Evolutionary conservation across 2,113 vertebrate genomes (phyloP).

Genomic region (Psophia crepitans): DNA sequence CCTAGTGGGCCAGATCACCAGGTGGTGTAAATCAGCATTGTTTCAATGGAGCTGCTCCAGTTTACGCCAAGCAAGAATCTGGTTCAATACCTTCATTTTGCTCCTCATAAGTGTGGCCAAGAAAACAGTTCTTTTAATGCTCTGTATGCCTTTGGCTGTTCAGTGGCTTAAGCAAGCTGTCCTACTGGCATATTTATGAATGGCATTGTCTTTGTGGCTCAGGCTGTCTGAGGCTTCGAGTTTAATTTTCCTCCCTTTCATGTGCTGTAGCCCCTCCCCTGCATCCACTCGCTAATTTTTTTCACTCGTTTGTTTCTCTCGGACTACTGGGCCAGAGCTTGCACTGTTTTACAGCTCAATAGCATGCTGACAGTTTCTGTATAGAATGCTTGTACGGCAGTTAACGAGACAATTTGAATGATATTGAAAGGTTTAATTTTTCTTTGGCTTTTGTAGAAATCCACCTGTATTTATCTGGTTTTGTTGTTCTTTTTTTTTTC

Average conservation of each 20-base stretch:
- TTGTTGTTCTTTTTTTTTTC: neutral
- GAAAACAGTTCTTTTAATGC: neutral
- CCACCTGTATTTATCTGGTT: neutral
- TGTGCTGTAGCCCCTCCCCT: neutral
- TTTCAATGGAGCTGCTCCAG: neutral
- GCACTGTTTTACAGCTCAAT: neutral
- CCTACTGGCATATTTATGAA: neutral
- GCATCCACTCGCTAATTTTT: slow-evolving; percentile 3
- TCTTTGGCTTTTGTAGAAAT: neutral
- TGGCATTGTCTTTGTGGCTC: slow-evolving; percentile 14
- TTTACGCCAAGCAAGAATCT: neutral
- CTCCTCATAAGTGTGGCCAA: neutral
- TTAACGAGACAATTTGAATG: neutral
- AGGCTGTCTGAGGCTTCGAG: neutral
- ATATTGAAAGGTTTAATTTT: neutral
- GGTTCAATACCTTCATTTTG: neutral
- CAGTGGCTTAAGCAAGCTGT: neutral
- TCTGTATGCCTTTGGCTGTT: slow-evolving; percentile 18
- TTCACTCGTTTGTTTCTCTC: neutral
- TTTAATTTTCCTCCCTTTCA: neutral
- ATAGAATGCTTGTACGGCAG: neutral
- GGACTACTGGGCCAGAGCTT: neutral
- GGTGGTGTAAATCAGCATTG: slow-evolving; percentile 16
- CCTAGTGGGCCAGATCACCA: neutral
- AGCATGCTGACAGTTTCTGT: neutral